Conservation (phyloP, 2,797 vertebrate genomes). For the Bufotes viridis region DNA sequence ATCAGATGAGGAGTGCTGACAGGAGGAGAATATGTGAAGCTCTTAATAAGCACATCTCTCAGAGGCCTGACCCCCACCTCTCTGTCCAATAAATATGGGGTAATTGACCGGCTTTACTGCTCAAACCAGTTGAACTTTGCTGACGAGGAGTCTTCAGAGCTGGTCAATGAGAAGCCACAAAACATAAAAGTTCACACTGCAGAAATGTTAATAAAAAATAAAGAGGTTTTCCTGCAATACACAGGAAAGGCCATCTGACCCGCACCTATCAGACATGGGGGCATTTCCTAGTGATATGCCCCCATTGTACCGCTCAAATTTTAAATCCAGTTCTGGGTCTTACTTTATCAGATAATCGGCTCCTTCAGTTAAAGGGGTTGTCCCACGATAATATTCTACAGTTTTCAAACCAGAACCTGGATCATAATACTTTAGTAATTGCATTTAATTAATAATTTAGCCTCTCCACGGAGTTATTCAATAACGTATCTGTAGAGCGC, state of each 20-base stretch:
- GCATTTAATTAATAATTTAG: no score
- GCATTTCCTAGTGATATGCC: no score
- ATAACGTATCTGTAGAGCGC: no score
- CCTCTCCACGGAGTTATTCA: no score
- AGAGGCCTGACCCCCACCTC: not conserved
- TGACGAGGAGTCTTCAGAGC: not conserved
- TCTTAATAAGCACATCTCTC: not conserved
- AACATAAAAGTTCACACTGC: not conserved
- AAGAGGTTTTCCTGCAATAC: not conserved
- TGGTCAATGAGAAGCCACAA: not conserved
- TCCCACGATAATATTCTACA: no score
- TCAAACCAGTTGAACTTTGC: slow-evolving; percentile 7
- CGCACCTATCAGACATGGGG: no score
- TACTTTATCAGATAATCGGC: no score
- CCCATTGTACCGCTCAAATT: no score
- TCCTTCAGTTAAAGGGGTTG: no score
- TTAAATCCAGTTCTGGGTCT: no score
- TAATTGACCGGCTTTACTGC: not conserved
- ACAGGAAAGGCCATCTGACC: not conserved
- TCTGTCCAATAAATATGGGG: not conserved
- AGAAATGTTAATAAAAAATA: not conserved
- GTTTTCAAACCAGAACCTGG: no score
- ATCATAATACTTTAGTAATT: no score
- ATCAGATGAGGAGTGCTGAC: slow-evolving; percentile 45
- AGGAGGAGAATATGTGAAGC: not conserved